Evolutionary conservation across 2,113 vertebrate species (phyloP).

Genomic region (Peromyscus maniculatus): DNA sequence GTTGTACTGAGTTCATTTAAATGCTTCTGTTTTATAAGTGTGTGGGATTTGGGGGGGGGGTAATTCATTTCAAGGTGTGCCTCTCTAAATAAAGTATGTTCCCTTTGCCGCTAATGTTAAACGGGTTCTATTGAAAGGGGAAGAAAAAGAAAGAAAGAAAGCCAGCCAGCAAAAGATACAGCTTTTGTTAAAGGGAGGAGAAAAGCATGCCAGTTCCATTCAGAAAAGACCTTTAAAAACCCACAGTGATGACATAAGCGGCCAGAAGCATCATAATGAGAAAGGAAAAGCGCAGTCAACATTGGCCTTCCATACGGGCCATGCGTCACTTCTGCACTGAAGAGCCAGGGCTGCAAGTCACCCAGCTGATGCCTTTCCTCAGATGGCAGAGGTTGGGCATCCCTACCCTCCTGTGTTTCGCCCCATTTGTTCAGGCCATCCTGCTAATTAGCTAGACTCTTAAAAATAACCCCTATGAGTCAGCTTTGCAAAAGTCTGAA

Average conservation of each 20-base stretch:
- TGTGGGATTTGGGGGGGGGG: conserved; percentile 47
- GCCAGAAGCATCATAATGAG: conserved; percentile 45
- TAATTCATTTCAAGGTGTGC: conserved; percentile 54
- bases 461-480: conserved; percentile 70
- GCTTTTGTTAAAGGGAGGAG: conserved; percentile 64
- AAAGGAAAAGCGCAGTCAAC: conserved; percentile 58
- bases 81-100: conserved; percentile 30
- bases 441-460: conserved; percentile 60
- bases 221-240: conserved; percentile 70
- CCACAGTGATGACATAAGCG: conserved; percentile 59
- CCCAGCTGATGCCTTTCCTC: conserved; percentile 17
- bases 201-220: conserved; percentile 49
- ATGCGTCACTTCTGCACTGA: conserved; percentile 64
- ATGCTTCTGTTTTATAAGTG: conserved; percentile 64
- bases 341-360: conserved; percentile 35
- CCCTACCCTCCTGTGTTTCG: not conserved
- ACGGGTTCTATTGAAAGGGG: conserved; percentile 44
- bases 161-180: conserved; percentile 36
- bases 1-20: conserved; percentile 73
- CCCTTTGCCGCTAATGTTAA: conserved; percentile 54
- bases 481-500: conserved; percentile 49
- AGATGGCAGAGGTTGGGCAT: not conserved
- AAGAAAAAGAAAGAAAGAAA: not conserved
- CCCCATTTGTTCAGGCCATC: not conserved
- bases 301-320: conserved; percentile 42